These are phyloP conservation scores for Channa argus DNA, from an alignment of 2,113 vertebrate species.

Conservation along the genomic window DNA sequence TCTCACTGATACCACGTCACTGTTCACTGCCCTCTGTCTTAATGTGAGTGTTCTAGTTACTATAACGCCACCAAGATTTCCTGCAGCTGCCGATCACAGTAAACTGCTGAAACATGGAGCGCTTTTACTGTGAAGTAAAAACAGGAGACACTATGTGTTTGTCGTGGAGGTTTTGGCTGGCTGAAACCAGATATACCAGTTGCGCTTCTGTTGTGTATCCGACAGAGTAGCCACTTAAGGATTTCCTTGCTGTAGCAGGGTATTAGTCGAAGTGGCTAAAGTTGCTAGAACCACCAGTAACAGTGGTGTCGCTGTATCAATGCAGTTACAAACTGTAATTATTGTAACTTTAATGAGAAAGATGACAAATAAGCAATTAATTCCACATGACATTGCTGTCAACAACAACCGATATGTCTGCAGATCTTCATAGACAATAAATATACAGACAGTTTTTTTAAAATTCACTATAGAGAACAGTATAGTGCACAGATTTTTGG, in stretches of 20 bases:
- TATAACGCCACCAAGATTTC: neutral
- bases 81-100: constrained; percentile 2
- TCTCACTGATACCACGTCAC: constrained; percentile 1
- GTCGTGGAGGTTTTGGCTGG: neutral
- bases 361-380: neutral
- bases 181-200: neutral
- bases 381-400: neutral
- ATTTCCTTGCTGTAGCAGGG: too few relatives aligned
- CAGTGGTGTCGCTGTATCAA: too few relatives aligned
- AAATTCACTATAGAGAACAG: neutral
- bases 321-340: too few relatives aligned
- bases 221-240: neutral
- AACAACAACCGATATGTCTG: too few relatives aligned
- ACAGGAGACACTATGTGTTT: constrained; percentile 15
- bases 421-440: too few relatives aligned
- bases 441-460: neutral
- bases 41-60: neutral
- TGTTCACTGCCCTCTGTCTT: constrained; percentile 14
- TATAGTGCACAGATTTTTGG: neutral
- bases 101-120: neutral
- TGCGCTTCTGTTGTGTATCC: constrained; percentile 8
- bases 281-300: neutral
- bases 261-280: too few relatives aligned
- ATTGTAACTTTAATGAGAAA: too few relatives aligned
- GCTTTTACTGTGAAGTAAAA: constrained; percentile 4